Conservation (phyloP, 2,113 vertebrate genomes). For the Microtus pennsylvanicus region DNA sequence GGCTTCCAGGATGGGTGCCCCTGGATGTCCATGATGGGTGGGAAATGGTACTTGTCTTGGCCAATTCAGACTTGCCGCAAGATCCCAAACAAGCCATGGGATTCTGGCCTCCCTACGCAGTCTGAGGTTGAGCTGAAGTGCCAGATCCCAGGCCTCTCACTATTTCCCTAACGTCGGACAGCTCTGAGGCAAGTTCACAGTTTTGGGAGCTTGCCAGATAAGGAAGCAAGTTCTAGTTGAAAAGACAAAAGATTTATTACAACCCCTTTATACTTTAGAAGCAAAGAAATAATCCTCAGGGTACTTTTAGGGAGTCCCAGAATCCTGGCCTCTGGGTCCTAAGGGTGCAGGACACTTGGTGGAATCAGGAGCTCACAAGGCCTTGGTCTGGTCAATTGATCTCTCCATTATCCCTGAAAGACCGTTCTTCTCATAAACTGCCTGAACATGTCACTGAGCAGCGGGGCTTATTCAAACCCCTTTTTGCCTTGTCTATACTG, state of each 20-base stretch:
- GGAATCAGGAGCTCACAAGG: not conserved
- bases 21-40: not conserved
- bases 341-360: not conserved
- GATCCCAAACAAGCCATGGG: not conserved
- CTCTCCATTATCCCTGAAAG: not conserved
- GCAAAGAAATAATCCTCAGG: constrained; percentile 39
- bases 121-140: not conserved
- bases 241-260: constrained; percentile 33
- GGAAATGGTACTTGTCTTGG: constrained; percentile 1
- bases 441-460: not conserved
- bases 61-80: not conserved
- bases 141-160: not conserved
- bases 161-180: not conserved
- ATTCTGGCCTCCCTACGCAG: not conserved
- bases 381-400: not conserved
- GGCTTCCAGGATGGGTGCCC: not conserved
- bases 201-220: constrained; percentile 33
- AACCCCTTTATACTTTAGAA: constrained; percentile 1
- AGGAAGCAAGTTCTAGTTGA: constrained; percentile 46
- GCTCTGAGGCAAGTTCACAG: constrained; percentile 26
- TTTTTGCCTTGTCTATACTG: constrained; percentile 1
- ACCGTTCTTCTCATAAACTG: constrained; percentile 42
- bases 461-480: not conserved
- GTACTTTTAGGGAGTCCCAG: not conserved
- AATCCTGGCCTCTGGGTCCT: not conserved